These are phyloP conservation scores for Sinodicranocentrus sp. DNA, from an alignment of 2,888 invertebrate genomes.

Conservation along the genomic window DNA sequence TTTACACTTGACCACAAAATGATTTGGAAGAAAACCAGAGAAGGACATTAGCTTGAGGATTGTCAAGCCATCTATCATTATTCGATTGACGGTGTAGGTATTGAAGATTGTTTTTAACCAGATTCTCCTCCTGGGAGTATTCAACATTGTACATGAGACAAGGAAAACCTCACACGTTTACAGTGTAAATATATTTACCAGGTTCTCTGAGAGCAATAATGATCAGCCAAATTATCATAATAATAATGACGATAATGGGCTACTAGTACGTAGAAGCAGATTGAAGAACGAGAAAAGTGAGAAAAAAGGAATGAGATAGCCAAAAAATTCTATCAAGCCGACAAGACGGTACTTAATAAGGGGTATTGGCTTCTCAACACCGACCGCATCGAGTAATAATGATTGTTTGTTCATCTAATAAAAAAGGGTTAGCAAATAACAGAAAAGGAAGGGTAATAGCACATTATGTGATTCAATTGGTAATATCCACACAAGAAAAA, in stretches of 20 bases:
- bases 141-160: not conserved
- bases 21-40: constrained; percentile 52
- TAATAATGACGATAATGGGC: constrained; percentile 45
- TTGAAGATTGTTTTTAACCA: not conserved
- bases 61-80: constrained; percentile 61
- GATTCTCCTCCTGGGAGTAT: no score
- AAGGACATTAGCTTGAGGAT: constrained; percentile 53
- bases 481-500: constrained; percentile 39
- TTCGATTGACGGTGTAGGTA: constrained; percentile 18
- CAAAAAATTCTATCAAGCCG: constrained; percentile 46
- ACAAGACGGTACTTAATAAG: constrained; percentile 60
- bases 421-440: constrained; percentile 59
- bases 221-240: constrained; percentile 63
- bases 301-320: constrained; percentile 20
- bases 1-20: constrained; percentile 55
- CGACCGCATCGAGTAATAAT: constrained; percentile 49
- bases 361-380: constrained; percentile 48
- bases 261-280: constrained; percentile 12
- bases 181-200: not conserved
- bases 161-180: constrained; percentile 11
- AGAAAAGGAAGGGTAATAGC: constrained; percentile 18
- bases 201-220: constrained; percentile 21
- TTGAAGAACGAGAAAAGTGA: constrained; percentile 34
- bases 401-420: constrained; percentile 64
- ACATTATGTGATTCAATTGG: constrained; percentile 52